Base-by-base conservation (phyloP, 2,113 vertebrate genomes). In the Sitta europaea region DNA sequence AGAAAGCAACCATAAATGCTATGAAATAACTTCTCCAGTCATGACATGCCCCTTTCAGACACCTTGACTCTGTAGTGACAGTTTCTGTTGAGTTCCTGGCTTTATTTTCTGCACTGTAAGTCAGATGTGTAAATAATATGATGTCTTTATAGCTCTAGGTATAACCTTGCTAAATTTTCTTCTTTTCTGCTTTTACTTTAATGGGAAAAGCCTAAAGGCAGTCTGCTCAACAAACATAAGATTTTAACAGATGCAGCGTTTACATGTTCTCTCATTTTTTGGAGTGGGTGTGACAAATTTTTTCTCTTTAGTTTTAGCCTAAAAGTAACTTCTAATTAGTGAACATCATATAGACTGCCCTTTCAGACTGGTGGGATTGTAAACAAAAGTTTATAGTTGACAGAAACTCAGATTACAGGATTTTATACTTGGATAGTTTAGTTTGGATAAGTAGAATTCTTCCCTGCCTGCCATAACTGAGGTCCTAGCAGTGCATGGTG, bases 161-260 rank as follows among this genome's bases (percentile, higher is more conserved):
- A 9, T 51, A 70, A 25, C 63, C 14, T 84, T 77, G 43, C 43
- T 78, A 48, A 54, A 28, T 77, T 75, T 70, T 53, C 18, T 76
- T 86, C 36, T 75, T 82, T 81, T 72, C 36, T 82, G 61, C 35
- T 45, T 82, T 88, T 76, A 22, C 45, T 91, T 88, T 76, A 90
- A 50, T 70, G 28, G 38, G 21, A 83, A 38, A 86, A 80, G 33
- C 95, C 40, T 76, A 54, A 43, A 94, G 55, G 63, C 78, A 88
- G 50, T 74, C 88, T 94, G 55, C 66, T 92, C 59, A 55, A 43
- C 67, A 73, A 72, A 70, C 18, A 21, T 14, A 71, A 57, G 55
- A 84, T 94, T 95, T 91, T 66, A 91, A 91, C 92, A 97, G 94
- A 96, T 95, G 95, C 65, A 74, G 36, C 35, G 94, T 94, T 95